Evolutionary conservation across 2,888 invertebrate species (phyloP).

Genomic region (Oxyteleia sp.): DNA sequence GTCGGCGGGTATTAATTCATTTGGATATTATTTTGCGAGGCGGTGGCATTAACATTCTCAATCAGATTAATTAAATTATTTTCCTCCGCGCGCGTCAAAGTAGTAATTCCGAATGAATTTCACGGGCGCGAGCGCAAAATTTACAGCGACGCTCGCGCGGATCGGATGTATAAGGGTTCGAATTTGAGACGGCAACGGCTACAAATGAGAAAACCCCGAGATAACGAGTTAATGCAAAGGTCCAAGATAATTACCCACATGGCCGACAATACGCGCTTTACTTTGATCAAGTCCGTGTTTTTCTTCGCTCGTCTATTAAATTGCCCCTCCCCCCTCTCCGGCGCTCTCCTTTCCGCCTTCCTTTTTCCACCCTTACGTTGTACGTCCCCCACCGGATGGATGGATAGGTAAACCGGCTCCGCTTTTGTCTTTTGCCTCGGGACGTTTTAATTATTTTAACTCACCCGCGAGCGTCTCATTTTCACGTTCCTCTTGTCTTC

Average conservation of each 20-base stretch:
- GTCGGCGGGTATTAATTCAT: conserved; percentile 84
- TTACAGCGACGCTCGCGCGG: conserved; percentile 3
- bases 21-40: conserved; percentile 85
- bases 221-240: conserved; percentile 86
- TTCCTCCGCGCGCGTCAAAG: conserved; percentile 69
- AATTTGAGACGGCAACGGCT: conserved; percentile 33
- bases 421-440: conserved; percentile 84
- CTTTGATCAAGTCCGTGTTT: conserved; percentile 88
- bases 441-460: conserved; percentile 87
- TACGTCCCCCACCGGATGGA: conserved; percentile 73
- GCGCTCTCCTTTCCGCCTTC: conserved; percentile 75
- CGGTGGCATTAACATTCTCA: conserved; percentile 84
- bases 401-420: conserved; percentile 82
- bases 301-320: conserved; percentile 86
- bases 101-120: conserved; percentile 47
- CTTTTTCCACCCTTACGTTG: conserved; percentile 82
- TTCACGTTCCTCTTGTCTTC: conserved; percentile 76
- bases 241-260: conserved; percentile 88
- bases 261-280: conserved; percentile 86
- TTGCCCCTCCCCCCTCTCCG: conserved; percentile 71
- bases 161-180: conserved; percentile 39
- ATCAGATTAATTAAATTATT: conserved; percentile 87
- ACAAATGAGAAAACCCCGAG: conserved; percentile 74
- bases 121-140: conserved; percentile 17
- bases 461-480: conserved; percentile 86